Evolutionary conservation across 2,797 vertebrate species (phyloP).

Genomic region (Lerista edwardsae): DNA sequence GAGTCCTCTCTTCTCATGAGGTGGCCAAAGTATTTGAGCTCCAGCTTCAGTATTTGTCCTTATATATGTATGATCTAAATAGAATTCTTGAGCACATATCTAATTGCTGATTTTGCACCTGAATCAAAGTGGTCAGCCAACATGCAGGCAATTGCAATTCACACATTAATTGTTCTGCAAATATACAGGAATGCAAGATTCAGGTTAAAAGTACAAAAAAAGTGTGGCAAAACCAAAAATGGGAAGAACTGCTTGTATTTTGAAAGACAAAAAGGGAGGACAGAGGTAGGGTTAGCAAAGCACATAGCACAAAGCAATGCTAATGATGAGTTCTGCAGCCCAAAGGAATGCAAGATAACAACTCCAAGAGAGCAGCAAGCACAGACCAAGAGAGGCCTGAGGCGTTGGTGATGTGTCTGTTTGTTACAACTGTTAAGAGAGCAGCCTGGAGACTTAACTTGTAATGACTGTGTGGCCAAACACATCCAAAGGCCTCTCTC

Average conservation of each 20-base stretch:
- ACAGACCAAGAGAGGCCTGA: slow-evolving; percentile 50
- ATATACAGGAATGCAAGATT: too few relatives aligned
- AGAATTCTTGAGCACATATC: too few relatives aligned
- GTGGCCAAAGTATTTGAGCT: too few relatives aligned
- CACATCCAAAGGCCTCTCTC: slow-evolving; percentile 31
- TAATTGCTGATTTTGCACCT: too few relatives aligned
- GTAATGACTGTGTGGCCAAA: slow-evolving; percentile 24
- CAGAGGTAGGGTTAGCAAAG: slow-evolving; percentile 58
- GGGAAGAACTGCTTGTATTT: slow-evolving; percentile 39
- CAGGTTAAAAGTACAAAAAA: slow-evolving; percentile 16
- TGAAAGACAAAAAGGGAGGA: slow-evolving; percentile 17
- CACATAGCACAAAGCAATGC: slow-evolving; percentile 54
- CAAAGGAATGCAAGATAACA: slow-evolving; percentile 69
- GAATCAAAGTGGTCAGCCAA: too few relatives aligned
- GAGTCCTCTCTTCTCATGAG: too few relatives aligned
- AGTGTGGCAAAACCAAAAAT: slow-evolving; percentile 54
- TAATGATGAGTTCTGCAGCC: slow-evolving; percentile 62
- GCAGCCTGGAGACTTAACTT: slow-evolving; percentile 45
- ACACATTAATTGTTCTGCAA: too few relatives aligned
- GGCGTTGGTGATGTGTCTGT: slow-evolving; percentile 45
- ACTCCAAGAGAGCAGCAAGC: slow-evolving; percentile 42
- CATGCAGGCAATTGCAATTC: too few relatives aligned
- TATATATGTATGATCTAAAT: too few relatives aligned
- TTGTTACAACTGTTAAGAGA: slow-evolving; percentile 59
- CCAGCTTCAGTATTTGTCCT: too few relatives aligned